These are phyloP conservation scores for Pteronura brasiliensis DNA, from an alignment of 2,113 vertebrate species.

Conservation along the genomic window DNA sequence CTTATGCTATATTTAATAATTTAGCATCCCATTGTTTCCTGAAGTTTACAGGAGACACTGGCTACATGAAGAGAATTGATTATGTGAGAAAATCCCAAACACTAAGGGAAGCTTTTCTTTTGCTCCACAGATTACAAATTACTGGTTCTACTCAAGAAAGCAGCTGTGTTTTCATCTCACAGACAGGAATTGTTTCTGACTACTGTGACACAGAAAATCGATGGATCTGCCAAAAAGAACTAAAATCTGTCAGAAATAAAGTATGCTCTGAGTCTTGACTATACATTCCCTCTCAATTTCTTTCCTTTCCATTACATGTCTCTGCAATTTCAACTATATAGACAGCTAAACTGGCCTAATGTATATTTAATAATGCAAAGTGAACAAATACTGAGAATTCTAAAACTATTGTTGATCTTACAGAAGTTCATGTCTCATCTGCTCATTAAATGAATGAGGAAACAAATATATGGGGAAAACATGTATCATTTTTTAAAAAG, in stretches of 20 bases:
- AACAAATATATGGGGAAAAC: not conserved
- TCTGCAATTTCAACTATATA: not conserved
- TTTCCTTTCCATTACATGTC: not conserved
- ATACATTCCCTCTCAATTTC: not conserved
- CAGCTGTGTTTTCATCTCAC: not conserved
- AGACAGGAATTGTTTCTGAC: rapidly evolving
- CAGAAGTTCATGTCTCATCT: not conserved
- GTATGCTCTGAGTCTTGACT: not conserved
- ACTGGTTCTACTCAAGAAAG: not conserved
- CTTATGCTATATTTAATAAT: not conserved
- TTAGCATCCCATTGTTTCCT: not conserved
- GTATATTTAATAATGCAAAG: not conserved
- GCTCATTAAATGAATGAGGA: not conserved
- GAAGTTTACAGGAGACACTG: not conserved
- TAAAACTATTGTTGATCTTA: not conserved
- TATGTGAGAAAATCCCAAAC: not conserved
- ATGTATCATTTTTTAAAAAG: not conserved
- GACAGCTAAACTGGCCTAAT: not conserved
- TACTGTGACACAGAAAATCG: not conserved
- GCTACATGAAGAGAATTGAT: not conserved
- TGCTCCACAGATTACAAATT: not conserved
- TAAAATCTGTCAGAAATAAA: not conserved
- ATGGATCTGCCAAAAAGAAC: constrained; percentile 40
- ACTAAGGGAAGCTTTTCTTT: not conserved
- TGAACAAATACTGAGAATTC: not conserved